phyloP scores from a whole-genome alignment of 2,797 vertebrate species.

The Channa striata region DNA sequence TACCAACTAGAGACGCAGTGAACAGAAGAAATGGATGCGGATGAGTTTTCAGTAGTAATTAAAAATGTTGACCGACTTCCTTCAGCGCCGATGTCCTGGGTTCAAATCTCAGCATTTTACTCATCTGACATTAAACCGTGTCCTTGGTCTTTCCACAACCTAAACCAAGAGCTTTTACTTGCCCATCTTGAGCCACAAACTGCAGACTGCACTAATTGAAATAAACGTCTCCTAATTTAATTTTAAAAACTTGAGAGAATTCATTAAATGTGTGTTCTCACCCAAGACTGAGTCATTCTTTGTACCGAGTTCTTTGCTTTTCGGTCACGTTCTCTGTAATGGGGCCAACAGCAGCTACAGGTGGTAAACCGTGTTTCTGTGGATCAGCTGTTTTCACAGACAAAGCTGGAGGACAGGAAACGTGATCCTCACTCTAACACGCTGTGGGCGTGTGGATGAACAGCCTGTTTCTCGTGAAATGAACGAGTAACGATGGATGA shows the following conservation, averaged over 20 bases:
- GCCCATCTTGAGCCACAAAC: too few species aligned
- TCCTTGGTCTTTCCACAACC: neutral
- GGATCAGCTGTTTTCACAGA: neutral
- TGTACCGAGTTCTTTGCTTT: too few species aligned
- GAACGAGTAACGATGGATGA: neutral
- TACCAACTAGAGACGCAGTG: too few species aligned
- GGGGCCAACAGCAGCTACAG: conserved; percentile 4
- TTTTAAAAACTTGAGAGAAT: too few species aligned
- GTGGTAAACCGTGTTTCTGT: neutral
- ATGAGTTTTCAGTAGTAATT: too few species aligned
- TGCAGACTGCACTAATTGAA: too few species aligned
- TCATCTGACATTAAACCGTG: neutral
- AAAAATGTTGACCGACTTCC: neutral
- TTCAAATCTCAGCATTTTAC: neutral
- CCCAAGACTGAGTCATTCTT: too few species aligned
- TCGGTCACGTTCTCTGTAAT: conserved; percentile 6
- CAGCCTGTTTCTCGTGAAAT: neutral
- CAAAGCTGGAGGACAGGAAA: neutral
- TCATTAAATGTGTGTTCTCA: too few species aligned
- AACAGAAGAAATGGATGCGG: too few species aligned
- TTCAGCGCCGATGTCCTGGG: too few species aligned
- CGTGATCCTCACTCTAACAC: neutral
- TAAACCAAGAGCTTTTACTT: too few species aligned
- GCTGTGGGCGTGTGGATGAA: neutral
- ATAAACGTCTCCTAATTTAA: too few species aligned